These are phyloP conservation scores for Polypterus senegalus DNA, from an alignment of 2,113 vertebrate species.

Conservation along the genomic window DNA sequence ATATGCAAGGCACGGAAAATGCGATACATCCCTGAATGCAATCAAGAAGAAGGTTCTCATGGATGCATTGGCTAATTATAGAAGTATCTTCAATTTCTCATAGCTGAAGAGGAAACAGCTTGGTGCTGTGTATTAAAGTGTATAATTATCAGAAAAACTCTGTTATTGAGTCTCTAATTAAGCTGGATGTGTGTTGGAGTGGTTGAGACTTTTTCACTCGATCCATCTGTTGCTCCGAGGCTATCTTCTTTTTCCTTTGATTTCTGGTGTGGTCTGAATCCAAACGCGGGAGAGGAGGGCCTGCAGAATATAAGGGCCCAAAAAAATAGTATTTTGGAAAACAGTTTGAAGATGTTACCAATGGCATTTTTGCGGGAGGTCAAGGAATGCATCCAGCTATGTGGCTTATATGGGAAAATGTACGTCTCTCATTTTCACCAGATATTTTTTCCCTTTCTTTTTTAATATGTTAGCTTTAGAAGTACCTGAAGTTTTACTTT, in stretches of 20 bases:
- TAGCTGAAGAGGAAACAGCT: conserved; percentile 31
- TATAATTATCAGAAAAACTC: conserved; percentile 44
- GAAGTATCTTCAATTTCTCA: conserved; percentile 34
- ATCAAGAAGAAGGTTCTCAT: conserved; percentile 20
- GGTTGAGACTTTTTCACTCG: conserved; percentile 32
- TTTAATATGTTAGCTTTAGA: too few species aligned
- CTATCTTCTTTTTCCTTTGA: conserved; percentile 25
- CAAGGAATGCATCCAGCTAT: too few species aligned
- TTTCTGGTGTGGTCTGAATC: conserved; percentile 33
- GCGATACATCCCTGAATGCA: too few species aligned
- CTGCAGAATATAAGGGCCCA: too few species aligned
- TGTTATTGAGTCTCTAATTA: conserved; percentile 40
- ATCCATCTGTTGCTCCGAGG: conserved; percentile 43
- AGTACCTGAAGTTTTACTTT: too few species aligned
- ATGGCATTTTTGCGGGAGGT: too few species aligned
- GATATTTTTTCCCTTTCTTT: too few species aligned
- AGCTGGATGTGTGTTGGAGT: conserved; percentile 29
- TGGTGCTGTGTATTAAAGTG: conserved; percentile 31
- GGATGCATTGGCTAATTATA: conserved; percentile 6
- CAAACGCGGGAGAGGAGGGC: conserved; percentile 14
- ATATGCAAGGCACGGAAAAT: neutral
- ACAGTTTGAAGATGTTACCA: too few species aligned
- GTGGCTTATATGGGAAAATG: too few species aligned
- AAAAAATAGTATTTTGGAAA: too few species aligned
- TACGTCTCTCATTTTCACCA: too few species aligned